Evolutionary conservation across 2,797 vertebrate species (phyloP), one percentile per base, ranked within the genome.

Genomic region (Petrocephalus sullivani): DNA sequence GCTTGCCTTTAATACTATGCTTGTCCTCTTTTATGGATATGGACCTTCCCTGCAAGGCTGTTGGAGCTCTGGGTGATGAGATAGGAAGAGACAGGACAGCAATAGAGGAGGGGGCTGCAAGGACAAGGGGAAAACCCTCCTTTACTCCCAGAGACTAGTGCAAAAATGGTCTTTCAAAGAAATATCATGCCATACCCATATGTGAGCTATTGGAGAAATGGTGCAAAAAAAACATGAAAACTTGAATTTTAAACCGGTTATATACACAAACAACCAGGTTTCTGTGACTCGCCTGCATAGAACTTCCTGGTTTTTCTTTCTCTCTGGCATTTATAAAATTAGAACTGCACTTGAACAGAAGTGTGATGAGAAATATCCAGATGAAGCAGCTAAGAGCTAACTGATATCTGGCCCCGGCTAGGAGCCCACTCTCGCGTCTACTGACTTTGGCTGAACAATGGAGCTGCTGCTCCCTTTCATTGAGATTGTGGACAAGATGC

Each of bases 341-440:
- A 14, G 37, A n/a, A 16, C 33, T 12, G 37, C 12, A 33, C 57
- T 64, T 88, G 7, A 86, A 60, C 90, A 89, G 88, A 90, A 89
- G 88, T 89, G 89, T 85, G 85, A 88, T 60, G 85, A 90, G 86
- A 90, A 87, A 87, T 93, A 92, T 92, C 94, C 94, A 93, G 91
- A 93, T 92, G 92, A 92, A 94, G 90, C 90, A 67, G 88, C 90
- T 87, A 90, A 93, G 93, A 94, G 92, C 91, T 92, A 93, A 95
- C 94, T 94, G 94, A 85, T 85, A 86, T 83, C 93, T 84, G 90
- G 93, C 92, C 93, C 95, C 93, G 94, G 92, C 91, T 87, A 87
- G 92, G 92, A 33, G 21, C 8, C 37, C 3, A 16, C 49, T 84
- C 78, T 10, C 51, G 46, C 86, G 37, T 51, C 83, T 46, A 23